Percentiles rank a stretch among this genome's conserved stretches.
Evolutionary conservation across 2,113 vertebrate species (phyloP).

Genomic region (Aviceda subcristata): DNA sequence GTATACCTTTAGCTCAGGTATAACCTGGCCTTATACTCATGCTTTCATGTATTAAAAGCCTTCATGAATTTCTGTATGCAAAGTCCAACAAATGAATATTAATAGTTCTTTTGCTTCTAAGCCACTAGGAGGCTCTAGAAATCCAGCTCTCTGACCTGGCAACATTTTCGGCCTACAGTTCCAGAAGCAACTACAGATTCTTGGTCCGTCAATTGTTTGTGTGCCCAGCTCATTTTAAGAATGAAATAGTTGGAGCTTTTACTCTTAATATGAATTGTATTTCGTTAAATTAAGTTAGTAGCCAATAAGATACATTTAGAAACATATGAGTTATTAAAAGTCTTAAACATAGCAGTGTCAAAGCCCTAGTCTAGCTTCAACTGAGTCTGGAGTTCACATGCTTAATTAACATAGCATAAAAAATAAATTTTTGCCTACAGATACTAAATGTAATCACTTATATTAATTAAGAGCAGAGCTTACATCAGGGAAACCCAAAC

Average conservation of each 20-base stretch:
- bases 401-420: not conserved
- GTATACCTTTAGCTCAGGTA: not conserved
- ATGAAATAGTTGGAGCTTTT: not conserved
- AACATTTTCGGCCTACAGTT: not conserved
- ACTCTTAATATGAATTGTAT: not conserved
- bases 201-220: not conserved
- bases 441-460: not conserved
- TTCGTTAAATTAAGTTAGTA: not conserved
- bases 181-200: not conserved
- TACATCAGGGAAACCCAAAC: not conserved
- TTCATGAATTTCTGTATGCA: not conserved
- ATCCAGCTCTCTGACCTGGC: slow-evolving; percentile 27
- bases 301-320: not conserved
- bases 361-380: not conserved
- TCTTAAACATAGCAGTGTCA: not conserved
- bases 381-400: not conserved
- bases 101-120: slow-evolving; percentile 42
- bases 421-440: not conserved
- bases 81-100: not conserved
- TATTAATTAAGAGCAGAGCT: not conserved
- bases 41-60: not conserved
- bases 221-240: not conserved
- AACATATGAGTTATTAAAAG: not conserved
- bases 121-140: slow-evolving; percentile 73
- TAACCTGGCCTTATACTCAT: not conserved